phyloP scores from a whole-genome alignment of 1,140 invertebrate species.

The Heliconius congener region DNA sequence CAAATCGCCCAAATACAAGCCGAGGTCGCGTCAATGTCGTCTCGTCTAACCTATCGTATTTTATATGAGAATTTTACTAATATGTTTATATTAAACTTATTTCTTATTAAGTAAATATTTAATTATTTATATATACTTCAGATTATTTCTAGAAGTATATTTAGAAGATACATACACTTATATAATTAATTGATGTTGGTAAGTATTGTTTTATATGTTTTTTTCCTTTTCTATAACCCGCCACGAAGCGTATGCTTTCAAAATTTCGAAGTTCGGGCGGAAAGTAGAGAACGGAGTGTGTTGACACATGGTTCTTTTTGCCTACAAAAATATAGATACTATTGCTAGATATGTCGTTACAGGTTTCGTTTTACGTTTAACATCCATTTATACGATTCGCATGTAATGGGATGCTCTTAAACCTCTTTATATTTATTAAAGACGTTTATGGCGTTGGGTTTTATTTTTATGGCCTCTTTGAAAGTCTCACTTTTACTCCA shows the following conservation, averaged over 20 bases:
- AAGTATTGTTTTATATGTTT: no score
- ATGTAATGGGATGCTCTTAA: not conserved
- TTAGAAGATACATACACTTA: no score
- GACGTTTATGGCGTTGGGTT: not conserved
- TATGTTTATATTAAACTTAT: not conserved
- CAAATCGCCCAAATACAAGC: slow-evolving; percentile 8
- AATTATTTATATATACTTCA: no score
- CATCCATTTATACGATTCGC: not conserved
- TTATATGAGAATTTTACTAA: not conserved
- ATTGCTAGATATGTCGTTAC: not conserved
- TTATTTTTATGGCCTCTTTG: not conserved
- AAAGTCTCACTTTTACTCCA: not conserved
- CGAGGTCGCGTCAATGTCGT: slow-evolving; percentile 16
- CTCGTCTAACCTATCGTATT: slow-evolving; percentile 14
- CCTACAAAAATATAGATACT: not conserved
- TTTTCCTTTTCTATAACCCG: no score
- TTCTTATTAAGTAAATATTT: no score
- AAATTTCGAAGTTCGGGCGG: not conserved
- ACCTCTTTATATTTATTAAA: not conserved
- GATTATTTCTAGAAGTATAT: no score
- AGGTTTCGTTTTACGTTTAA: not conserved
- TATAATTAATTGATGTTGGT: no score
- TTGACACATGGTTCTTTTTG: no score
- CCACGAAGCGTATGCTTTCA: no score
- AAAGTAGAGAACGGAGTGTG: no score